These are phyloP conservation scores for Pandemis corylana DNA, from an alignment of 2,888 invertebrate genomes.

Conservation along the genomic window DNA sequence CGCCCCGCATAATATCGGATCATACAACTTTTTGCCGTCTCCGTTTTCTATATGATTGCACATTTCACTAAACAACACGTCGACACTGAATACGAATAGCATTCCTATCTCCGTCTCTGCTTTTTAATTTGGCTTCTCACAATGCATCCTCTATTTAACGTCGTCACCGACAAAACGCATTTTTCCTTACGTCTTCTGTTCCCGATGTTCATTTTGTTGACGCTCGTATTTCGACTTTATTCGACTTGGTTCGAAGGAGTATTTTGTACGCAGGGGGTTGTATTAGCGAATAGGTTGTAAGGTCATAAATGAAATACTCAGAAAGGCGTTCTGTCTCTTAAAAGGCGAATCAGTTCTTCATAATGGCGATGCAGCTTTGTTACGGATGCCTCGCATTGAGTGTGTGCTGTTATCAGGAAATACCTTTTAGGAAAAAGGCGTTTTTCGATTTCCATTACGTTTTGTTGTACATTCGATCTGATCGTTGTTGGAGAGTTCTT, in stretches of 20 bases:
- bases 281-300: conserved; percentile 50
- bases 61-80: conserved; percentile 75
- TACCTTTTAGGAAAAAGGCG: conserved; percentile 69
- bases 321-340: conserved; percentile 68
- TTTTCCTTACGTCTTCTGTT: conserved; percentile 42
- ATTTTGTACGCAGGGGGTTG: conserved; percentile 48
- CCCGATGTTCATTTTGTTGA: conserved; percentile 35
- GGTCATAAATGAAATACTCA: conserved; percentile 58
- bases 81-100: conserved; percentile 56
- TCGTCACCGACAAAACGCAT: conserved; percentile 40
- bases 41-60: conserved; percentile 77
- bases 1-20: conserved; percentile 66
- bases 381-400: conserved; percentile 57
- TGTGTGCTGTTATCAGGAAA: conserved; percentile 64
- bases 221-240: conserved; percentile 46
- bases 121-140: conserved; percentile 50
- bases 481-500: conserved; percentile 52
- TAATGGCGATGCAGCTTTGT: conserved; percentile 73
- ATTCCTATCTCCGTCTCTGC: conserved; percentile 54
- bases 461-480: conserved; percentile 51
- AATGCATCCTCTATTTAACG: conserved; percentile 45
- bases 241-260: conserved; percentile 47
- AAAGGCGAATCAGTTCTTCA: conserved; percentile 72
- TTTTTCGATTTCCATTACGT: conserved; percentile 51
- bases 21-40: conserved; percentile 68